Conservation (phyloP, 2,113 vertebrate genomes). For the Corynorhinus townsendii region DNA sequence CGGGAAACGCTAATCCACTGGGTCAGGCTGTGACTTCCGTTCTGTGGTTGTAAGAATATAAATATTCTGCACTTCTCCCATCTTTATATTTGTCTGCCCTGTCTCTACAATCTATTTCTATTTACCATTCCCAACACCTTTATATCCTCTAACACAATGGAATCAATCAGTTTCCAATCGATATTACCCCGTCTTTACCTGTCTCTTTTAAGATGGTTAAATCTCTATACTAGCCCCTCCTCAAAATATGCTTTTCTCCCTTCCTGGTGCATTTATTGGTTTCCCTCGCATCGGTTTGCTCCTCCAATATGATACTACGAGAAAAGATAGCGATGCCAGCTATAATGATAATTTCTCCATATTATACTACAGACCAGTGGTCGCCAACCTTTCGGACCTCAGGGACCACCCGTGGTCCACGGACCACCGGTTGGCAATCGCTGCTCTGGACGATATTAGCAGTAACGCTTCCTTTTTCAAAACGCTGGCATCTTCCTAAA, state of each 20-base stretch:
- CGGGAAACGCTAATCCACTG: fast-evolving
- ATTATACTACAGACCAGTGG: background rate
- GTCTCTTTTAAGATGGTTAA: background rate
- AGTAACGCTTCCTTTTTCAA: background rate
- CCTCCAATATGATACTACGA: background rate
- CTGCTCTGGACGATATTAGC: background rate
- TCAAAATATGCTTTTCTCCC: background rate
- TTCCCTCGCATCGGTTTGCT: background rate
- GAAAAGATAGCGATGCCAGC: background rate
- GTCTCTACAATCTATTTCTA: background rate
- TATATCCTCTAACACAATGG: background rate
- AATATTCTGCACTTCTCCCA: background rate
- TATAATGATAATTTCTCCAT: background rate
- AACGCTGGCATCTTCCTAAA: background rate
- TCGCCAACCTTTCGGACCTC: too few relatives aligned
- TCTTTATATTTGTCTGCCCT: background rate
- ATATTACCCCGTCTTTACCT: background rate
- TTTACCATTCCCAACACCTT: background rate
- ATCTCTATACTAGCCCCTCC: fast-evolving
- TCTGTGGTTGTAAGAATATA: background rate
- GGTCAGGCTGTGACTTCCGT: background rate
- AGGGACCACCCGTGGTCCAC: too few relatives aligned
- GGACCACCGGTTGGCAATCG: too few relatives aligned
- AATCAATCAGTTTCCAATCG: background rate
- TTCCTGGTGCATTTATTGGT: background rate